Percentiles rank a stretch among this genome's conserved stretches.
phyloP scores from a whole-genome alignment of 2,113 vertebrate species.

The Ornithorhynchus anatinus region DNA sequence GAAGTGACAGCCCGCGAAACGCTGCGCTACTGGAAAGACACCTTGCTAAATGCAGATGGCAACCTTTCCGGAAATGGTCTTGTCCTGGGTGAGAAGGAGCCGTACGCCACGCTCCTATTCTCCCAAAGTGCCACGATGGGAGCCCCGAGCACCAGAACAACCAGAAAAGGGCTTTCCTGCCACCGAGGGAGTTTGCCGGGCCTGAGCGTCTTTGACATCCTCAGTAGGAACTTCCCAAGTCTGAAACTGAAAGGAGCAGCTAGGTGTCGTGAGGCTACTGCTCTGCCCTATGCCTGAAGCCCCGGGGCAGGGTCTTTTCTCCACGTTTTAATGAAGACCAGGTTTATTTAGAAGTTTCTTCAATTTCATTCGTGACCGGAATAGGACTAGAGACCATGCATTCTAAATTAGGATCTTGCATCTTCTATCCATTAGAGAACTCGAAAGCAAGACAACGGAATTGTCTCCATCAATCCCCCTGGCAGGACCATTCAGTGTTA shows the following conservation, averaged over 20 bases:
- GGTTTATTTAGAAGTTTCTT: slow-evolving; percentile 77
- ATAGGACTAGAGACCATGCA: slow-evolving; percentile 81
- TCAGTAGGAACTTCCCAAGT: slow-evolving; percentile 62
- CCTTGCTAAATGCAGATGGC: slow-evolving; percentile 9
- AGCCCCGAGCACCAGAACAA: slow-evolving; percentile 42
- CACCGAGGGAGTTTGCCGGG: slow-evolving; percentile 62
- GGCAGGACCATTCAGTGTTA: slow-evolving; percentile 77
- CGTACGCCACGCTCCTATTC: neutral
- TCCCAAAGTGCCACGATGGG: slow-evolving; percentile 17
- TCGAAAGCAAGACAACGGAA: slow-evolving; percentile 82
- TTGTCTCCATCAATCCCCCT: slow-evolving; percentile 79
- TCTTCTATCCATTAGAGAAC: slow-evolving; percentile 87
- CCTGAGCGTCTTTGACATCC: slow-evolving; percentile 61
- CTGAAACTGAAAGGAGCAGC: slow-evolving; percentile 62
- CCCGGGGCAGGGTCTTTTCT: slow-evolving; percentile 62
- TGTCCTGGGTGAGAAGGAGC: neutral
- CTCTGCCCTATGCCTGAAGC: too few relatives aligned
- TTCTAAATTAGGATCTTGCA: slow-evolving; percentile 82
- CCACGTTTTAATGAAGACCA: slow-evolving; percentile 71
- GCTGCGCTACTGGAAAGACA: slow-evolving; percentile 5
- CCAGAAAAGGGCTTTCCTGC: slow-evolving; percentile 58
- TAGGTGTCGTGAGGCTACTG: slow-evolving; percentile 59
- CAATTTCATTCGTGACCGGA: slow-evolving; percentile 80
- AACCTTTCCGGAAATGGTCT: neutral
- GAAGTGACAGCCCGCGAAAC: neutral